Conservation (phyloP, 2,888 invertebrate genomes). For the Watsonalla cultraria region DNA sequence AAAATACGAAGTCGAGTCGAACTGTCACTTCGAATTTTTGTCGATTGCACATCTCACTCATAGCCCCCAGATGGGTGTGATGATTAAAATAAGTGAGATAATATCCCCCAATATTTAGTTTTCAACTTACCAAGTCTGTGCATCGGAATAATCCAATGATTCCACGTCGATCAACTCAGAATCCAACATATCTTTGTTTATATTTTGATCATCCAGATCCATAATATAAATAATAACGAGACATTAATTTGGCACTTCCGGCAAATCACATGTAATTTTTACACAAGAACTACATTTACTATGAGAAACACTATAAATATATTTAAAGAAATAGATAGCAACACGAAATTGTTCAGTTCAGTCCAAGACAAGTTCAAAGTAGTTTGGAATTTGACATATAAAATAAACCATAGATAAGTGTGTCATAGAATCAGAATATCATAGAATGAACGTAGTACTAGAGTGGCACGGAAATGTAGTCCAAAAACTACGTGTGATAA, state of each 20-base stretch:
- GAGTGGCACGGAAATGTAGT: too few relatives aligned
- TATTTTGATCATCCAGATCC: conserved; percentile 74
- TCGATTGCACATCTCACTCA: conserved; percentile 25
- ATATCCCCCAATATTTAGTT: too few relatives aligned
- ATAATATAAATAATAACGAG: conserved; percentile 57
- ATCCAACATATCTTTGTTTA: conserved; percentile 77
- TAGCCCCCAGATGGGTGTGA: conserved; percentile 14
- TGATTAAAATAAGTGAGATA: too few relatives aligned
- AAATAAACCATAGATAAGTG: conserved; percentile 41
- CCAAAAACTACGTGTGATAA: too few relatives aligned
- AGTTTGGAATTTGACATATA: conserved; percentile 72
- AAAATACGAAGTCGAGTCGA: too few relatives aligned
- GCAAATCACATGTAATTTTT: conserved; percentile 62
- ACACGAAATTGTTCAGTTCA: conserved; percentile 44
- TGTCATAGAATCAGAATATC: too few relatives aligned
- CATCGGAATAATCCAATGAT: conserved; percentile 74
- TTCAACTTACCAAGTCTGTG: conserved; percentile 78
- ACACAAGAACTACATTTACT: conserved; percentile 60
- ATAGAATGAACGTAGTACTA: too few relatives aligned
- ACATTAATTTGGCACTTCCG: conserved; percentile 75
- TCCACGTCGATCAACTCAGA: conserved; percentile 78
- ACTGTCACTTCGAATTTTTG: conserved; percentile 4
- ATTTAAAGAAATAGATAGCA: conserved; percentile 59
- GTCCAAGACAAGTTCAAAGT: conserved; percentile 52
- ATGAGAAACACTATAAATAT: conserved; percentile 56